Evolutionary conservation across 2,888 invertebrate genomes (phyloP).

Genomic region (Meliscaeva auricollis): DNA sequence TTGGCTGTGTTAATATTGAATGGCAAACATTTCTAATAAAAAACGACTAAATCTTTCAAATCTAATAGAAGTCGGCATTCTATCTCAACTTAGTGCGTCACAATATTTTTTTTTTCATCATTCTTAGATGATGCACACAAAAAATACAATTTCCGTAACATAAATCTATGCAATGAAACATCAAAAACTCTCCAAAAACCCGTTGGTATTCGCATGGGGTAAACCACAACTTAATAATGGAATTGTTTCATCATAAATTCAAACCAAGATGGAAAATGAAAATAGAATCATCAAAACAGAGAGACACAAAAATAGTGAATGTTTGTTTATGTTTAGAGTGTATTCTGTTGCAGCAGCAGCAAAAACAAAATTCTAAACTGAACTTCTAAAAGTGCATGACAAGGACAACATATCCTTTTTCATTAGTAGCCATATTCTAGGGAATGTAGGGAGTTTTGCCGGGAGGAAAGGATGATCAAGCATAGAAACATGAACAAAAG

Average conservation of each 20-base stretch:
- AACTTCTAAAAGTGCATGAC: neutral
- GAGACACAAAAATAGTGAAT: neutral
- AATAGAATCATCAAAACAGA: neutral
- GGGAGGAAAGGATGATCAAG: too few relatives aligned
- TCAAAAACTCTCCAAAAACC: conserved; percentile 39
- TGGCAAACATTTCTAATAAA: too few relatives aligned
- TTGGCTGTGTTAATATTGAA: too few relatives aligned
- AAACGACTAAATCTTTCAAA: too few relatives aligned
- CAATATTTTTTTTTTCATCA: too few relatives aligned
- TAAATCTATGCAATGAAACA: conserved; percentile 20
- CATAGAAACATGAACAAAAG: conserved; percentile 41
- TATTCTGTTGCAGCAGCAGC: neutral
- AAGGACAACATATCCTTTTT: conserved; percentile 50
- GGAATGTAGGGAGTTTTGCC: too few relatives aligned
- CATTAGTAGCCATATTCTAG: conserved; percentile 48
- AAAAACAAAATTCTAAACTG: neutral
- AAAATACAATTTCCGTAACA: neutral
- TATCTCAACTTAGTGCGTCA: too few relatives aligned
- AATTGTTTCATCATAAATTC: conserved; percentile 52
- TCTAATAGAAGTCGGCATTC: too few relatives aligned
- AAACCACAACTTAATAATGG: conserved; percentile 52
- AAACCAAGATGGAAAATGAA: neutral
- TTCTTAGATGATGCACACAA: too few relatives aligned
- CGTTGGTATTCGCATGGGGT: conserved; percentile 44
- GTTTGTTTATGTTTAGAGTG: conserved; percentile 32